Percentiles rank a stretch among this genome's conserved stretches.
These are phyloP conservation scores for Baronia brevicornis DNA, from an alignment of 2,888 invertebrate species.

Conservation along the genomic window DNA sequence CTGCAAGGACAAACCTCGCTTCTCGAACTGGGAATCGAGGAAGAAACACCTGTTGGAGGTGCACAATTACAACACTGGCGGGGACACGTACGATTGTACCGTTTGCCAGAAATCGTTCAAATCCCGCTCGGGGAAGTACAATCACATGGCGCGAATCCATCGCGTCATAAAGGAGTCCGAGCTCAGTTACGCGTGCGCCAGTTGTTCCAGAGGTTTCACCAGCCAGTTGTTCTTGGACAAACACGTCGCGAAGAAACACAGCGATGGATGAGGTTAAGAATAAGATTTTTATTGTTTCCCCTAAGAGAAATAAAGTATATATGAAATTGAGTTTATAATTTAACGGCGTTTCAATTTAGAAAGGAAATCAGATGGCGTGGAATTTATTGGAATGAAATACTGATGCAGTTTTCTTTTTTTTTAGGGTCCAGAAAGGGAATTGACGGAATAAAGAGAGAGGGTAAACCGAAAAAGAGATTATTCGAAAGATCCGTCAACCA, in stretches of 20 bases:
- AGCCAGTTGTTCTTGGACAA: constrained; percentile 72
- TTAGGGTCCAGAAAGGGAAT: constrained; percentile 62
- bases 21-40: constrained; percentile 60
- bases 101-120: constrained; percentile 62
- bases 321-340: constrained; percentile 3
- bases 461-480: constrained; percentile 65
- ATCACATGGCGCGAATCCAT: constrained; percentile 64
- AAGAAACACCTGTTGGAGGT: constrained; percentile 62
- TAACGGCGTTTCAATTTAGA: too few species aligned
- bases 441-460: constrained; percentile 51
- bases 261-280: constrained; percentile 36
- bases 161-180: constrained; percentile 59
- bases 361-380: constrained; percentile 14
- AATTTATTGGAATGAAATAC: constrained; percentile 45
- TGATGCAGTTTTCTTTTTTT: constrained; percentile 66
- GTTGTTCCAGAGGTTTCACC: constrained; percentile 70
- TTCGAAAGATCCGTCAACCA: constrained; percentile 68
- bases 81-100: constrained; percentile 59
- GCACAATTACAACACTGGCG: constrained; percentile 58
- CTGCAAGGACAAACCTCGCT: constrained; percentile 61
- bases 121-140: constrained; percentile 63
- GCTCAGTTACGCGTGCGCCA: constrained; percentile 62
- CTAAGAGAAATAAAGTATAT: too few species aligned
- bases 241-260: constrained; percentile 72
- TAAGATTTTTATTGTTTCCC: too few species aligned